Evolutionary conservation across 1,140 invertebrate genomes (phyloP), one percentile per base, ranked within the genome.

Genomic region (Pristionchus pacificus): DNA sequence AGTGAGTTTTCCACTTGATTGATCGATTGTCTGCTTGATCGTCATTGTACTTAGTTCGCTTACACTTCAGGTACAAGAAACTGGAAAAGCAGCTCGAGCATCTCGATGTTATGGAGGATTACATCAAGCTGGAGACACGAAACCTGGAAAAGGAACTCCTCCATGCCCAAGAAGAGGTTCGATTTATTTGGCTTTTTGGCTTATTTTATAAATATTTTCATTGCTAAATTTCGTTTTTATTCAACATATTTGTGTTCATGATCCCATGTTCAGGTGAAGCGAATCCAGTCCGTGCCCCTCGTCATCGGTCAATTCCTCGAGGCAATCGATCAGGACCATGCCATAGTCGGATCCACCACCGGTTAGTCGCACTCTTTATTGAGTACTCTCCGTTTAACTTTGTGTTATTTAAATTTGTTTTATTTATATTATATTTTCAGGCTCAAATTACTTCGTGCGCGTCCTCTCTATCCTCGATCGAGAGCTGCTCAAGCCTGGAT

Each of bases 221-320:
- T 27, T 31, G 19, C n/a, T n/a, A 2, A 55, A 70, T 71, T 15
- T 25, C 27, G 1, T 70, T 14, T 27, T 13, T 33, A 33, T 10
- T 2, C 15, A 31, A 27, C 31, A 30, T 38, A 61, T 30, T 30
- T 27, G 66, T 13, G 2, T 19, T 55, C 14, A 32, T 30, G 31
- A 64, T 67, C 65, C 30, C 73, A 28, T 38, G 70, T 78, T 66
- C 69, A 93, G 87, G 93, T 97, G 0, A 97, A 97, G 84, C 88
- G 95, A 57, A 97, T 97, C 82, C 94, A 98, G 84, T 95, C 93
- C 84, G 94, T 97, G 2, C 95, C 95, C 31, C 86, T 98, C 61
- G 94, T 97, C 1, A 97, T 98, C 86, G 95, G 95, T 13, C 95
- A 98, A 85, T 97, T 98, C 84, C 87, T 98, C 69, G 95, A 98